Percentiles rank a stretch among this genome's conserved stretches.
These are phyloP conservation scores for Zaprionus kolodkinae DNA, from an alignment of 1,140 invertebrate genomes.

Conservation along the genomic window DNA sequence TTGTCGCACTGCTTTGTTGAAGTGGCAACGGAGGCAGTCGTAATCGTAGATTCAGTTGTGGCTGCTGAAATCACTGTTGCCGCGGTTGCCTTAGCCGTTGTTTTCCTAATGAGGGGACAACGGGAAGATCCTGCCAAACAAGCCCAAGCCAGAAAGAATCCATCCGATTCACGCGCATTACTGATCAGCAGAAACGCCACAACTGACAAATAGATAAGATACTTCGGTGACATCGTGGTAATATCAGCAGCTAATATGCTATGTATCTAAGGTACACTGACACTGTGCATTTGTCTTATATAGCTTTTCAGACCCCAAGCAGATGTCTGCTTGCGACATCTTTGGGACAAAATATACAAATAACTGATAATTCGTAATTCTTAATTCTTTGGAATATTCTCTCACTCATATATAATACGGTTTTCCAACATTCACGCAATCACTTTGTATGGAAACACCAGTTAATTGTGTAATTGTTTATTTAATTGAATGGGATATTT, in stretches of 20 bases:
- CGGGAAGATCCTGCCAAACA: neutral
- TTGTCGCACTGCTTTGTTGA: neutral
- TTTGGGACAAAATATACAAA: too few species aligned
- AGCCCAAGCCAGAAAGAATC: neutral
- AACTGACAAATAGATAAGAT: constrained; percentile 20
- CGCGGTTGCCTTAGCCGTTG: neutral
- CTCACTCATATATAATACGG: neutral
- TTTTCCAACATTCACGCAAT: neutral
- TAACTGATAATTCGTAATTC: too few species aligned
- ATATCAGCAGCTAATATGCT: neutral
- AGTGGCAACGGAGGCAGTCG: neutral
- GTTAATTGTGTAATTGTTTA: neutral
- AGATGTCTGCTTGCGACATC: neutral
- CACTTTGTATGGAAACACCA: neutral
- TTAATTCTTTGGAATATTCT: too few species aligned
- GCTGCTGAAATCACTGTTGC: neutral
- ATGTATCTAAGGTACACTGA: neutral
- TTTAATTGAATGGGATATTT: neutral
- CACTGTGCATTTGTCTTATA: neutral
- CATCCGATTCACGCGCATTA: constrained; percentile 11
- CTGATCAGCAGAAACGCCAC: constrained; percentile 2
- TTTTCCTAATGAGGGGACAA: neutral
- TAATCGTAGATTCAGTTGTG: neutral
- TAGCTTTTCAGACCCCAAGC: neutral
- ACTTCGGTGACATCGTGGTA: constrained; percentile 27